Evolutionary conservation across 1,140 invertebrate species (phyloP).

Genomic region (Piezodorus guildinii): DNA sequence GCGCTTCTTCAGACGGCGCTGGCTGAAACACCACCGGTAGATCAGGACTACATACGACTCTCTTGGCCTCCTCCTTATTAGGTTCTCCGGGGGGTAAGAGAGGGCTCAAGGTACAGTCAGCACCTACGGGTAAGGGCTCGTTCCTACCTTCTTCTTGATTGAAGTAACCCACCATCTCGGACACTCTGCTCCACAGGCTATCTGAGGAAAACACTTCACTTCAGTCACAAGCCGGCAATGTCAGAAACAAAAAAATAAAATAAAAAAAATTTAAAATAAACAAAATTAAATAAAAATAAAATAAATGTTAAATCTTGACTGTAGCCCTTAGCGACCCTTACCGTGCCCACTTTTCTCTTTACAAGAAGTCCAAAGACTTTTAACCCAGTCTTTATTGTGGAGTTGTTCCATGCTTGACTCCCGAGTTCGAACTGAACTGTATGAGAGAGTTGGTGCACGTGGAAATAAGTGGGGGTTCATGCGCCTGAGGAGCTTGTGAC

Average conservation of each 20-base stretch:
- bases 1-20: constrained; percentile 25
- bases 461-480: constrained; percentile 22
- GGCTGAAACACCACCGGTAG: constrained; percentile 29
- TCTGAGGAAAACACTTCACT: constrained; percentile 27
- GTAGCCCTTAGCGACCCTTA: constrained; percentile 19
- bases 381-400: constrained; percentile 32
- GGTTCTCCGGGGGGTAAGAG: constrained; percentile 22
- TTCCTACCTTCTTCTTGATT: constrained; percentile 28
- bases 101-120: constrained; percentile 31
- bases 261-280: constrained; percentile 2
- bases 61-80: constrained; percentile 21
- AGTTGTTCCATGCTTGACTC: constrained; percentile 25
- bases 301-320: constrained; percentile 1
- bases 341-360: constrained; percentile 18
- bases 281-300: constrained; percentile 14
- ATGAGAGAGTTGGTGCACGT: constrained; percentile 23
- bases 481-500: constrained; percentile 22
- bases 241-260: not conserved
- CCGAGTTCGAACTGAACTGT: constrained; percentile 20
- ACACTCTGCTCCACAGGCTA: constrained; percentile 32
- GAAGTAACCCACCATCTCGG: constrained; percentile 34
- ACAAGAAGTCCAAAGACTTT: constrained; percentile 30
- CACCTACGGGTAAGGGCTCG: constrained; percentile 28
- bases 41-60: constrained; percentile 33
- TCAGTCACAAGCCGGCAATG: constrained; percentile 7